Base-by-base conservation (phyloP, 2,888 invertebrate species). In the Drosophila meridionalis region DNA sequence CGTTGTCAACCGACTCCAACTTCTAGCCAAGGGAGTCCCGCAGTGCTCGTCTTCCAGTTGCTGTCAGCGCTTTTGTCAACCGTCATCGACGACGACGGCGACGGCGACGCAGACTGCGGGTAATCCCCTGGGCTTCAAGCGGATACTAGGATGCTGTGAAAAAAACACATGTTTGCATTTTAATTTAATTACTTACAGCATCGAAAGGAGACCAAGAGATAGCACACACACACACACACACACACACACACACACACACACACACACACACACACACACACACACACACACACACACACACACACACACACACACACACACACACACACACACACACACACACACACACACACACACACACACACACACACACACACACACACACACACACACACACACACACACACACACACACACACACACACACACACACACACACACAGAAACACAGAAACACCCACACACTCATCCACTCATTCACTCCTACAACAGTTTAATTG, bases 121-220 rank as follows among this genome's bases (percentile, higher is more conserved):
- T 77, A 82, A 89, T 84, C 87, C 84, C 89, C 71, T 60, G 80
- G 82, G 76, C 66, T 28, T 56, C 7, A 3, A 69, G 56, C 87
- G 78, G 71, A 66, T 69, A 56, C 74, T 72, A 82, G 74, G 78
- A 67, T 61, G 57, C 53, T 69, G 64, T 66, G 74, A 26, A 52
- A 73, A 50, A 89, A 87, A 87, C 87, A 87, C 89, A 88, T 90
- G 87, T 87, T 87, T 73, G 87, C 82, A 88, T 90, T 90, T 87
- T 90, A 87, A 86, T 89, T 90, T 90, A 88, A 87, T 90, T 88
- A 90, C 89, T 83, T 83, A 83, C 84, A 90, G 83, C 61, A 86
- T 81, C 80, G 78, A 73, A 71, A 69, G 59, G 50, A 79, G 66
- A 67, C 6, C 40, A 40, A 42, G 42, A 38, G 42, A 56, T 30